phyloP scores from a whole-genome alignment of 2,113 vertebrate species.

The Conger conger region DNA sequence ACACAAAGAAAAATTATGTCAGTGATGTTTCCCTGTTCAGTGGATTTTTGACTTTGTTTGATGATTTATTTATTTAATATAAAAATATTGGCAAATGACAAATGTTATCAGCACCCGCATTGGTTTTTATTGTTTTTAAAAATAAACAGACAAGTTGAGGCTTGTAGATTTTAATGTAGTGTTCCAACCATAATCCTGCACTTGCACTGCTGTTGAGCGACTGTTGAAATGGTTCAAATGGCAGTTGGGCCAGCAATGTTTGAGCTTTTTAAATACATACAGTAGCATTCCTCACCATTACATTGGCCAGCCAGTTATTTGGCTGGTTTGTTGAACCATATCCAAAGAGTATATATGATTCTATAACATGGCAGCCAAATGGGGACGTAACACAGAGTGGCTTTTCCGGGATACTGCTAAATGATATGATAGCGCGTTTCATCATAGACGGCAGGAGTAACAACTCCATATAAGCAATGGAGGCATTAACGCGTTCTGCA shows the following conservation, averaged over 20 bases:
- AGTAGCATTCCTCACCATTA: no score
- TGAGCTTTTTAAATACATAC: no score
- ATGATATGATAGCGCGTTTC: no score
- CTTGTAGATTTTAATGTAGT: background rate
- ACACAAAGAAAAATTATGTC: background rate
- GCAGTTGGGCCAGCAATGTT: background rate
- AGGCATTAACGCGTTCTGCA: no score
- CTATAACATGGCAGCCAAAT: background rate
- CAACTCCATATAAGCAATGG: no score
- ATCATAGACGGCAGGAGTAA: no score
- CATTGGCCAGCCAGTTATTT: no score
- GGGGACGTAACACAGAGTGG: no score
- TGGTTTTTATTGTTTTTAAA: background rate
- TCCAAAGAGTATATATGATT: background rate
- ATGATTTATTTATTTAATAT: background rate
- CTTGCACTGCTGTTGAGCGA: background rate
- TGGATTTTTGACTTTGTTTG: background rate
- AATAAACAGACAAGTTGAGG: background rate
- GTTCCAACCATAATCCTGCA: background rate
- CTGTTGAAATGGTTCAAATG: background rate
- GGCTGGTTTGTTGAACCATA: no score
- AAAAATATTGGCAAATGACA: background rate
- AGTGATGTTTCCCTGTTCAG: background rate
- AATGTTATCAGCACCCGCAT: background rate
- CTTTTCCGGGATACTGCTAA: no score